phyloP scores from a whole-genome alignment of 2,888 invertebrate species.

The Gisinianus flammeolus region DNA sequence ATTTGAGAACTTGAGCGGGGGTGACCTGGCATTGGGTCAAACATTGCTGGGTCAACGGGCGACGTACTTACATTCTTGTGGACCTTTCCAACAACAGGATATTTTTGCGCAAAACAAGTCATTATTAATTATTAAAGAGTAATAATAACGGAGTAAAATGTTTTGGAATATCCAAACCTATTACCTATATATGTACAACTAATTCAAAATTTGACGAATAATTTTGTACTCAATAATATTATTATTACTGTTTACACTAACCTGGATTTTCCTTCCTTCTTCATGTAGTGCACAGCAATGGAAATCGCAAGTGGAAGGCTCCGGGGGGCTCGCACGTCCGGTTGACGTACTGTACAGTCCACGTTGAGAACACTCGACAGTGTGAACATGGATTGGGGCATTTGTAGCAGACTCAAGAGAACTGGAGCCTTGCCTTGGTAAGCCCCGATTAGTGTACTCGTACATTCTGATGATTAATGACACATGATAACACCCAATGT shows the following conservation, averaged over 20 bases:
- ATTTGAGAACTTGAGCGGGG: constrained; percentile 40
- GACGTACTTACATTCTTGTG: constrained; percentile 82
- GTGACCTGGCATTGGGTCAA: constrained; percentile 60
- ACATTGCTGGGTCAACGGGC: constrained; percentile 76
- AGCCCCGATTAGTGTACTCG: constrained; percentile 56
- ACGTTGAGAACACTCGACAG: constrained; percentile 74
- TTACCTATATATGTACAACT: no score
- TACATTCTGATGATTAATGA: constrained; percentile 34
- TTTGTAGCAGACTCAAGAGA: constrained; percentile 68
- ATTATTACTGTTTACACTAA: no score
- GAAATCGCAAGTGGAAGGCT: constrained; percentile 83
- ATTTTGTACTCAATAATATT: no score
- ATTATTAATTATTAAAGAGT: neutral
- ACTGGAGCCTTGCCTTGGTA: constrained; percentile 64
- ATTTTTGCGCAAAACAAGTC: neutral
- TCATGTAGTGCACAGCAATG: constrained; percentile 95
- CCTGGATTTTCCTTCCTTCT: constrained; percentile 79
- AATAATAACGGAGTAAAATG: neutral
- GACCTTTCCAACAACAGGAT: constrained; percentile 60
- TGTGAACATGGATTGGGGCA: constrained; percentile 74
- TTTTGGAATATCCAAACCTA: no score
- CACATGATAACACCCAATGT: no score
- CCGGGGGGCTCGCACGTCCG: constrained; percentile 62
- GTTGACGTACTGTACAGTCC: constrained; percentile 20
- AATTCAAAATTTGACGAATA: no score